phyloP scores from a whole-genome alignment of 2,113 vertebrate species.

The Proterorhinus semilunaris region DNA sequence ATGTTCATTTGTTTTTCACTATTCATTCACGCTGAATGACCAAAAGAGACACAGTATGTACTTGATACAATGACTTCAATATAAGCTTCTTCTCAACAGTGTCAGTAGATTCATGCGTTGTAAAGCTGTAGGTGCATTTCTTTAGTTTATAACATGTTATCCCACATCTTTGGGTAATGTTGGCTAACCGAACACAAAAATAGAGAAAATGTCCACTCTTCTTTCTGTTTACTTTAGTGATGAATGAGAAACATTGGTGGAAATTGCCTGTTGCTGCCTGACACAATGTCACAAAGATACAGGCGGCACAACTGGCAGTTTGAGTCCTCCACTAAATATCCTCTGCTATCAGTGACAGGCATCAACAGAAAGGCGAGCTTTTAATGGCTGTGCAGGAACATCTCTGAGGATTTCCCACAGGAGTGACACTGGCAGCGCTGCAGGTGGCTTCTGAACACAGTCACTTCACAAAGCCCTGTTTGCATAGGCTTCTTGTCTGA shows the following conservation, averaged over 20 bases:
- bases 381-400: constrained; percentile 45
- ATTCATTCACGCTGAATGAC: background rate
- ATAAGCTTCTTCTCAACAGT: background rate
- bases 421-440: constrained; percentile 27
- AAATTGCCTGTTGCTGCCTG: constrained; percentile 39
- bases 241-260: constrained; percentile 37
- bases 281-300: constrained; percentile 45
- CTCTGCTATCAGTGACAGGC: constrained; percentile 59
- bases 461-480: constrained; percentile 26
- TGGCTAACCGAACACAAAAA: constrained; percentile 19
- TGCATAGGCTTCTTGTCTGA: constrained; percentile 29
- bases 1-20: background rate
- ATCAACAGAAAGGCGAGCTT: constrained; percentile 52
- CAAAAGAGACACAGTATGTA: background rate
- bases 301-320: constrained; percentile 41
- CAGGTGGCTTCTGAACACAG: constrained; percentile 32
- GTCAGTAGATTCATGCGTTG: background rate
- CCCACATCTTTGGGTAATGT: constrained; percentile 9
- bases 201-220: constrained; percentile 18
- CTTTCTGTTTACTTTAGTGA: constrained; percentile 56
- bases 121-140: constrained; percentile 6
- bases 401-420: constrained; percentile 40
- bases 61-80: background rate
- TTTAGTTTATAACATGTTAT: constrained; percentile 15
- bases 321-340: constrained; percentile 53